phyloP scores from a whole-genome alignment of 2,888 invertebrate genomes.

The Alcis repandata region DNA sequence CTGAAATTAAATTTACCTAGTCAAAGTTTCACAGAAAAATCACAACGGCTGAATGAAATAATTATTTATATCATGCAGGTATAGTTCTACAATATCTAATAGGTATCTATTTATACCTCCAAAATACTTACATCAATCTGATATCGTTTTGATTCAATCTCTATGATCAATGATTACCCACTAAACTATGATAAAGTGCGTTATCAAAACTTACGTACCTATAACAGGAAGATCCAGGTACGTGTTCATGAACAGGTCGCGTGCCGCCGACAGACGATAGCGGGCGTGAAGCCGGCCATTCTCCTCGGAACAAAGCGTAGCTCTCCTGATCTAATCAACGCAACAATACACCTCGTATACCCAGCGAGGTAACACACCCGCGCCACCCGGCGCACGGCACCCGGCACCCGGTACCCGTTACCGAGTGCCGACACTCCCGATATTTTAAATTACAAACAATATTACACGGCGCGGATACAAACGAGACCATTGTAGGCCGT shows the following conservation, averaged over 20 bases:
- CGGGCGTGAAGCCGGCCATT: slow-evolving; percentile 68
- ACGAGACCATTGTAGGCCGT: slow-evolving; percentile 78
- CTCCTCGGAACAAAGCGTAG: slow-evolving; percentile 73
- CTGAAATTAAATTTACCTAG: too few species aligned
- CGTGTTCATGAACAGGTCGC: slow-evolving; percentile 66
- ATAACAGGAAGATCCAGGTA: slow-evolving; percentile 48
- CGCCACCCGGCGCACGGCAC: slow-evolving; percentile 50
- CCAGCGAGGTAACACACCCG: slow-evolving; percentile 74
- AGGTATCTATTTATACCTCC: too few species aligned
- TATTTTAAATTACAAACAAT: slow-evolving; percentile 84
- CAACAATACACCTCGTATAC: slow-evolving; percentile 81
- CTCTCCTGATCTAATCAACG: slow-evolving; percentile 83
- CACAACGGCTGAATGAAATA: not conserved
- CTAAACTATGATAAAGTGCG: not conserved
- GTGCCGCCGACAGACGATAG: slow-evolving; percentile 70
- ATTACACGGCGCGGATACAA: slow-evolving; percentile 78
- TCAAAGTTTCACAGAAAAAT: too few species aligned
- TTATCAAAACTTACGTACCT: not conserved
- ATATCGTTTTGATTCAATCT: too few species aligned
- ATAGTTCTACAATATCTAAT: not conserved
- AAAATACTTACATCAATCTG: too few species aligned
- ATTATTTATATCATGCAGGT: not conserved
- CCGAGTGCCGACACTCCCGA: slow-evolving; percentile 66
- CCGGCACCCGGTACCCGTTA: slow-evolving; percentile 4
- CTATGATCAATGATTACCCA: too few species aligned